phyloP scores from a whole-genome alignment of 30 jellyfish, hydroid and myxozoan genomes.

The Clytia hemisphaerica region DNA sequence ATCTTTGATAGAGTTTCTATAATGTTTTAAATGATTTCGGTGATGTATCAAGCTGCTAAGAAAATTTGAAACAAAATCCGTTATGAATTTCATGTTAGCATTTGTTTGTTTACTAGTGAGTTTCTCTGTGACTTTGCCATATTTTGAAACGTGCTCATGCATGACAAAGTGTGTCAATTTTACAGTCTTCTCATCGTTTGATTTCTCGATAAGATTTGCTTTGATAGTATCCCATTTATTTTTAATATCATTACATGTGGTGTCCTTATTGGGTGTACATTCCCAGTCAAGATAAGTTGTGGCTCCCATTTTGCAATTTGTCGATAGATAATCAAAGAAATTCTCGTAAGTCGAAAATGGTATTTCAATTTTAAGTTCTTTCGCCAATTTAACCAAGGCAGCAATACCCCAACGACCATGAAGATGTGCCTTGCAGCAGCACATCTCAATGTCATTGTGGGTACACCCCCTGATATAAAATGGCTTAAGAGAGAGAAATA shows the following conservation, averaged over 20 bases:
- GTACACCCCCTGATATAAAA: slow-evolving; percentile 30
- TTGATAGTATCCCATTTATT: slow-evolving; percentile 7
- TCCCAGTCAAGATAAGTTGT: slow-evolving; percentile 26
- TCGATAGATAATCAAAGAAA: not conserved
- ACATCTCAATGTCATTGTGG: slow-evolving; percentile 22
- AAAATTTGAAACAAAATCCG: slow-evolving; percentile 6
- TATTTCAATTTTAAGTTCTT: slow-evolving; percentile 8
- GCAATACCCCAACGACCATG: slow-evolving; percentile 28
- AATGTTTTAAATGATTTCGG: slow-evolving; percentile 35
- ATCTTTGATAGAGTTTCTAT: slow-evolving; percentile 16
- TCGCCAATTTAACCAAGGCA: slow-evolving; percentile 26
- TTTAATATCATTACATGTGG: slow-evolving; percentile 5
- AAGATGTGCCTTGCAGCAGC: slow-evolving; percentile 40
- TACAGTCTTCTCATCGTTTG: slow-evolving; percentile 4
- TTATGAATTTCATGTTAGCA: slow-evolving; percentile 17
- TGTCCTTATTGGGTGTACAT: slow-evolving; percentile 25
- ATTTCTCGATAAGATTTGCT: not conserved
- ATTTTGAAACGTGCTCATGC: not conserved
- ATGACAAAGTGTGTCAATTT: slow-evolving; percentile 22
- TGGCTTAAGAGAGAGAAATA: slow-evolving; percentile 17
- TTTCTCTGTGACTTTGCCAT: slow-evolving; percentile 23
- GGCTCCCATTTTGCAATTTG: not conserved
- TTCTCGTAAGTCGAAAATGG: slow-evolving; percentile 14
- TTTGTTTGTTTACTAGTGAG: slow-evolving; percentile 11
- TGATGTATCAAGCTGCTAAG: slow-evolving; percentile 19